Conservation (phyloP, 2,888 invertebrate genomes). For the Globia sparganii region DNA sequence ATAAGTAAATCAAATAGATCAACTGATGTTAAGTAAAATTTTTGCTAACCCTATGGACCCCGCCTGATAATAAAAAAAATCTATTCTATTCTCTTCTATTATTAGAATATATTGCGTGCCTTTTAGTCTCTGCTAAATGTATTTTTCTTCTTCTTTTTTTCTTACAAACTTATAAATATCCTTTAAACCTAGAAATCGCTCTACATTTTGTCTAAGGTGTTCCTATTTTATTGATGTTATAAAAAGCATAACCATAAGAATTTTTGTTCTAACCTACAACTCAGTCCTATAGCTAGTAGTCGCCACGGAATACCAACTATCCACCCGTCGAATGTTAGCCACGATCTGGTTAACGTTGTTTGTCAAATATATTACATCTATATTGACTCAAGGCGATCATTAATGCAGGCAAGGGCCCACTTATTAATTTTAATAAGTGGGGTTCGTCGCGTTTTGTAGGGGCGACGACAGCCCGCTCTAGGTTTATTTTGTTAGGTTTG, state of each 20-base stretch:
- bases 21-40: not conserved
- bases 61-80: not conserved
- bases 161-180: too few relatives aligned
- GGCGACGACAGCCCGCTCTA: conserved; percentile 78
- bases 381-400: conserved; percentile 90
- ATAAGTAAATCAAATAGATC: too few relatives aligned
- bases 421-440: conserved; percentile 91
- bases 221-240: not conserved
- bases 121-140: too few relatives aligned
- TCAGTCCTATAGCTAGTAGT: conserved; percentile 4
- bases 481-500: conserved; percentile 87
- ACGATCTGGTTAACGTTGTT: conserved; percentile 82
- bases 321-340: conserved; percentile 64
- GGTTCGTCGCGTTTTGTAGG: conserved; percentile 83
- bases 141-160: too few relatives aligned
- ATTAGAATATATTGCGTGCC: not conserved
- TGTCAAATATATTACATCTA: conserved; percentile 88
- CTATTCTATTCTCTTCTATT: not conserved
- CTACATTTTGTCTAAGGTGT: too few relatives aligned
- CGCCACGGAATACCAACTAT: conserved; percentile 58
- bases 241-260: not conserved
- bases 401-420: conserved; percentile 88
- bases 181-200: not conserved
- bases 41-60: not conserved
- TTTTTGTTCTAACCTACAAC: not conserved